phyloP scores from a whole-genome alignment of 2,888 invertebrate genomes.

The Ophion costatus region DNA sequence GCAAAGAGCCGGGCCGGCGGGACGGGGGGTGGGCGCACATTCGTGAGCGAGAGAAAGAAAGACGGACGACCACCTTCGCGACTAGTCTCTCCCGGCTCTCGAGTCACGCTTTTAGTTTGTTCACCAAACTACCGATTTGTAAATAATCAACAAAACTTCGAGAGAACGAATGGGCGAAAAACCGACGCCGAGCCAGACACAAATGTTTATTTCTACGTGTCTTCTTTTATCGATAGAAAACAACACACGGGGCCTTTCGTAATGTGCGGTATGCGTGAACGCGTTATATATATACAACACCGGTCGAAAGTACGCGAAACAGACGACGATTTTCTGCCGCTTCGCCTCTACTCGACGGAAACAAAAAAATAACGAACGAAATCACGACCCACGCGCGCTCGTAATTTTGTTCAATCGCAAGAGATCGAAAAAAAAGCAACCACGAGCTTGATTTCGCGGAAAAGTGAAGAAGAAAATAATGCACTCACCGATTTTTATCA shows the following conservation, averaged over 20 bases:
- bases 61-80: conserved; percentile 62
- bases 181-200: conserved; percentile 1
- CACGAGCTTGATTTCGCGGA: conserved; percentile 11
- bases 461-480: conserved; percentile 13
- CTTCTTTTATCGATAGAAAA: conserved; percentile 24
- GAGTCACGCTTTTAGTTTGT: conserved; percentile 63
- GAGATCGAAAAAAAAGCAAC: neutral
- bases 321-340: conserved; percentile 46
- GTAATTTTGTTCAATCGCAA: conserved; percentile 17
- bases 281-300: conserved; percentile 32
- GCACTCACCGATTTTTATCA: conserved; percentile 37
- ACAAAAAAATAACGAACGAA: conserved; percentile 17
- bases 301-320: conserved; percentile 48
- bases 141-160: conserved; percentile 55
- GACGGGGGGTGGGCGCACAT: neutral
- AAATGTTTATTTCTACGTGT: conserved; percentile 3
- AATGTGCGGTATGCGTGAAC: conserved; percentile 5
- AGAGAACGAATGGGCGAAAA: conserved; percentile 2
- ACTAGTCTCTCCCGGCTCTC: conserved; percentile 59
- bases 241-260: neutral
- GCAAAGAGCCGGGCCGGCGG: conserved; percentile 1
- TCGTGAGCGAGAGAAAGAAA: conserved; percentile 36
- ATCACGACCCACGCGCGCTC: conserved; percentile 7
- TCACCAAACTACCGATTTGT: conserved; percentile 53
- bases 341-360: conserved; percentile 32